These are phyloP conservation scores for Spinus olivaceus DNA, from an alignment of 2,797 vertebrate species.

Conservation along the genomic window DNA sequence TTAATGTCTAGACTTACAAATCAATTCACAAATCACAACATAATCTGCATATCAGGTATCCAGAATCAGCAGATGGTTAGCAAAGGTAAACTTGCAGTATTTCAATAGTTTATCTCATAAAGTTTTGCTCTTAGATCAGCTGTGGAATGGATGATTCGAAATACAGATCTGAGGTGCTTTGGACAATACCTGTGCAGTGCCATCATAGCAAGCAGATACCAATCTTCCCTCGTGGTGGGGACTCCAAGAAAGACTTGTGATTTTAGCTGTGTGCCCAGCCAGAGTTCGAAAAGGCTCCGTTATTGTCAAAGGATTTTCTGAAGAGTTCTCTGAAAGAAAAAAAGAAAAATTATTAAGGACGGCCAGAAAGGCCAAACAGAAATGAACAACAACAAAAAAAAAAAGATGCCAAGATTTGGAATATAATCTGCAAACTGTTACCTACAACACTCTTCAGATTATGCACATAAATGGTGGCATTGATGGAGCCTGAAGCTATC, in stretches of 20 bases:
- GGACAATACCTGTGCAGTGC: constrained; percentile 88
- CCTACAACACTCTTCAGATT: constrained; percentile 82
- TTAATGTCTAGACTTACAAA: neutral
- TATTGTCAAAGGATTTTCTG: constrained; percentile 78
- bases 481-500: constrained; percentile 93
- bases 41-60: neutral
- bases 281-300: constrained; percentile 89
- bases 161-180: neutral
- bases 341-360: neutral
- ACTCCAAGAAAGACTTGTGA: constrained; percentile 92
- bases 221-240: constrained; percentile 88
- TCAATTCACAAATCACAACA: neutral
- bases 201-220: constrained; percentile 90
- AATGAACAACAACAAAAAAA: neutral
- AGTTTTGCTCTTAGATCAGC: neutral
- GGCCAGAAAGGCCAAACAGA: neutral
- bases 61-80: neutral
- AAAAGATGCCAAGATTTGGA: neutral
- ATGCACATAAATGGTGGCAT: constrained; percentile 89
- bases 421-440: constrained; percentile 52
- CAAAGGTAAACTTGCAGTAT: neutral
- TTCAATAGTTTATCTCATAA: neutral
- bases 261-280: constrained; percentile 90
- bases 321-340: constrained; percentile 76
- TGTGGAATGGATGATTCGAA: neutral